Conservation (phyloP, 2,113 vertebrate genomes). For the Bos javanicus region DNA sequence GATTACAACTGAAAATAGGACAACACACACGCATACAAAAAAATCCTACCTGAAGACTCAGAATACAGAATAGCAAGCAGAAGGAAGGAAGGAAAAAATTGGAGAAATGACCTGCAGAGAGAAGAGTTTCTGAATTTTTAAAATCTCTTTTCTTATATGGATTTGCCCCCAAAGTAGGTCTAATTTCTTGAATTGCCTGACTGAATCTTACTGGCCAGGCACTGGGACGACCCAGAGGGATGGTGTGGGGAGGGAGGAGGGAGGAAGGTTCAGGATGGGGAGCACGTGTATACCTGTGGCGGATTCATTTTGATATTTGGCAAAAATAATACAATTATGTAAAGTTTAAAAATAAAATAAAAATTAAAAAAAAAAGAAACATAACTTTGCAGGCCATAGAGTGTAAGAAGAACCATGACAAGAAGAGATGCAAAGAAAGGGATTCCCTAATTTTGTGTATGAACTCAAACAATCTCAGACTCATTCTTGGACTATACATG, state of each 20-base stretch:
- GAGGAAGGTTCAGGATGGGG: no score
- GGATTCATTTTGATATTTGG: no score
- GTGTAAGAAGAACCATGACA: not conserved
- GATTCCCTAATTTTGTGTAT: not conserved
- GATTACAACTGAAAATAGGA: slow-evolving; percentile 1
- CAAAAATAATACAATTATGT: no score
- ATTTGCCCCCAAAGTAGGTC: not conserved
- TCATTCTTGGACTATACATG: not conserved
- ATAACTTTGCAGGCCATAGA: not conserved
- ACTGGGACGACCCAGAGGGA: no score
- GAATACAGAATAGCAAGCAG: not conserved
- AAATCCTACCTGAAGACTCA: not conserved
- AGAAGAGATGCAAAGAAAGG: not conserved
- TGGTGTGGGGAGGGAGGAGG: no score
- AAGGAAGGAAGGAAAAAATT: not conserved
- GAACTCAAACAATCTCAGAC: not conserved
- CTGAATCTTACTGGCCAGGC: not conserved
- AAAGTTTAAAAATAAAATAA: no score
- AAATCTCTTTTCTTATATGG: not conserved
- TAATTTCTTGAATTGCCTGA: not conserved
- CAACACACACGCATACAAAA: not conserved
- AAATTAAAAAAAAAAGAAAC: not conserved
- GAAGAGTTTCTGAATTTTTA: not conserved
- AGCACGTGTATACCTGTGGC: no score
- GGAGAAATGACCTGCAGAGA: not conserved